Evolutionary conservation across 2,113 vertebrate genomes (phyloP).

Genomic region (Fulica atra): DNA sequence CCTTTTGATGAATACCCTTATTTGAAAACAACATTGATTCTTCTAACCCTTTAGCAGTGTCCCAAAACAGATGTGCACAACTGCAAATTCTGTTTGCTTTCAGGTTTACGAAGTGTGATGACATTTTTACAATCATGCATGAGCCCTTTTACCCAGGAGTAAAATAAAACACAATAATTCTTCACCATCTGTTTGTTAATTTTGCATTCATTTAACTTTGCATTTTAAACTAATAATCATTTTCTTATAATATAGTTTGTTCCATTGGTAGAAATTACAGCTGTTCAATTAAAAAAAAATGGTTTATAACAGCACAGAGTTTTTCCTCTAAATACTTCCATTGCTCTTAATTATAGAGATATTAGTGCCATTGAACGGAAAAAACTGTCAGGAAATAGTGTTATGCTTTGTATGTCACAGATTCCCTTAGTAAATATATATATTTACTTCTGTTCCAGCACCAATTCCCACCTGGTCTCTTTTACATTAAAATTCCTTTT

Average conservation of each 20-base stretch:
- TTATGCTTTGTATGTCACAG: not conserved
- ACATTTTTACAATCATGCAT: slow-evolving; percentile 75
- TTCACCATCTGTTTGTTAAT: slow-evolving; percentile 79
- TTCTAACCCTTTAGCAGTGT: slow-evolving; percentile 72
- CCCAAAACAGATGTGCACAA: slow-evolving; percentile 78
- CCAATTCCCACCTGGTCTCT: not conserved
- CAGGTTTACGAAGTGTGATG: slow-evolving; percentile 78
- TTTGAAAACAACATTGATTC: slow-evolving; percentile 71
- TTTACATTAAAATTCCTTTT: not conserved
- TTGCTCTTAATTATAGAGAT: slow-evolving; percentile 62
- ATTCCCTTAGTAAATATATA: not conserved
- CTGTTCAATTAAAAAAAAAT: slow-evolving; percentile 63
- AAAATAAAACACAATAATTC: slow-evolving; percentile 72
- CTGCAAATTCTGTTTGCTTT: slow-evolving; percentile 75
- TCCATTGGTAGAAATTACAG: slow-evolving; percentile 63
- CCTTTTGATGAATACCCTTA: slow-evolving; percentile 73
- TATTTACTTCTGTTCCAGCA: slow-evolving; percentile 18
- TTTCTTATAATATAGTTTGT: slow-evolving; percentile 67
- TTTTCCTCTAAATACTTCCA: slow-evolving; percentile 54
- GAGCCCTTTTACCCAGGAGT: slow-evolving; percentile 66
- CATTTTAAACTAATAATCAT: slow-evolving; percentile 74
- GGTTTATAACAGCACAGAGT: slow-evolving; percentile 31
- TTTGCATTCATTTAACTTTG: slow-evolving; percentile 75
- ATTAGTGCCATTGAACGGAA: slow-evolving; percentile 27
- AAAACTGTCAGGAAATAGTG: slow-evolving; percentile 8